These are phyloP conservation scores for Hemicentrotus pulcherrimus DNA, from an alignment of 35 echinoderm and acorn worm species.

Conservation along the genomic window DNA sequence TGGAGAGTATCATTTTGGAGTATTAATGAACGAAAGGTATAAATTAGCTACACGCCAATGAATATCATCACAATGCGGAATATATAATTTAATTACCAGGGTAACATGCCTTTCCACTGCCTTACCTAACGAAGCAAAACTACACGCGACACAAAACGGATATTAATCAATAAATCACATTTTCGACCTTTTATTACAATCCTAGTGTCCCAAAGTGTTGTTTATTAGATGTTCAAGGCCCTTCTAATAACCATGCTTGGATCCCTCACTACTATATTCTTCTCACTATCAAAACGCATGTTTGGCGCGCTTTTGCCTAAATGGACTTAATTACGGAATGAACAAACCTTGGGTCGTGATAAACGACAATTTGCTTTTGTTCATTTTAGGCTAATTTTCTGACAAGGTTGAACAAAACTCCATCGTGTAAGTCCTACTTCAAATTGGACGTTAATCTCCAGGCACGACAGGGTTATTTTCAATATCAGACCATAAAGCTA, in stretches of 20 bases:
- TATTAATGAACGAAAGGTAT: background rate
- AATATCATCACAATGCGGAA: background rate
- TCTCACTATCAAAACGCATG: background rate
- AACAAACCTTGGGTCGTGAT: background rate
- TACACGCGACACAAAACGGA: conserved; percentile 9
- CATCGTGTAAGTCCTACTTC: background rate
- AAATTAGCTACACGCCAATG: background rate
- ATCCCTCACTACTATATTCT: background rate
- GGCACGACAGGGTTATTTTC: background rate
- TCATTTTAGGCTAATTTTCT: background rate
- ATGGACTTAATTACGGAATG: background rate
- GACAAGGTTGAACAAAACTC: background rate
- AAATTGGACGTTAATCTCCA: background rate
- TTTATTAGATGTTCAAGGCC: background rate
- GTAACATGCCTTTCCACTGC: background rate
- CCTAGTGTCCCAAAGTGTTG: background rate
- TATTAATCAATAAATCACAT: conserved; percentile 8
- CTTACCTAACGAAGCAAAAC: background rate
- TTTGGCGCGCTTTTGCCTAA: background rate
- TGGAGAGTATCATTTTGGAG: background rate
- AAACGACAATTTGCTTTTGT: background rate
- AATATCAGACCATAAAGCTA: background rate
- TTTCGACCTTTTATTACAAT: background rate
- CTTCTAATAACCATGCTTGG: background rate
- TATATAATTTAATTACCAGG: background rate